Percentiles rank a stretch among this genome's conserved stretches.
These are phyloP conservation scores for Eutolmus rufibarbis DNA, from an alignment of 2,888 invertebrate species.

Conservation along the genomic window DNA sequence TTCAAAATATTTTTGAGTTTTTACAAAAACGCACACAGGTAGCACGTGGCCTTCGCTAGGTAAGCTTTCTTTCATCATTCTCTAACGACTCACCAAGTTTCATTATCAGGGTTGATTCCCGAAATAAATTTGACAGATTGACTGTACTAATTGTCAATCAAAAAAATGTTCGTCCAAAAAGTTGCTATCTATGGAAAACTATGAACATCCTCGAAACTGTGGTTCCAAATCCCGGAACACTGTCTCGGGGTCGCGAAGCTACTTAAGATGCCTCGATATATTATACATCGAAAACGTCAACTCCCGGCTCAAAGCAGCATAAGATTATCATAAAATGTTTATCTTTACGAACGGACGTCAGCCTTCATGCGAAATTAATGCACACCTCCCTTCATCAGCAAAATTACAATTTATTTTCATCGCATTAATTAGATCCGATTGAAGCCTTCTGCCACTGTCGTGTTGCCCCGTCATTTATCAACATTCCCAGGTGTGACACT, in stretches of 20 bases:
- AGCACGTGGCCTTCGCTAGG: too few species aligned
- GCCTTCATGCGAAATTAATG: background rate
- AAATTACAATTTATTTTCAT: background rate
- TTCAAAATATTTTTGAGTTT: too few species aligned
- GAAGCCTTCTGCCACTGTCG: background rate
- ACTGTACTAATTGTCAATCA: too few species aligned
- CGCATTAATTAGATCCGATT: background rate
- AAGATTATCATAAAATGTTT: background rate
- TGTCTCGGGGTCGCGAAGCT: background rate
- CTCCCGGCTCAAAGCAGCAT: background rate
- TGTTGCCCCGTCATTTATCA: background rate
- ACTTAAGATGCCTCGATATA: background rate
- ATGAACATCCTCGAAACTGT: background rate
- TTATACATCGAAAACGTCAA: background rate
- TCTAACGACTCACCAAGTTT: too few species aligned
- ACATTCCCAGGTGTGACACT: background rate
- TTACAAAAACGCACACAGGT: too few species aligned
- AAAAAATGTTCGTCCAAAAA: background rate
- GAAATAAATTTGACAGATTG: too few species aligned
- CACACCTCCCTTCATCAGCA: background rate
- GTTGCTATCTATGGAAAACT: background rate
- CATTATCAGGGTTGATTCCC: too few species aligned
- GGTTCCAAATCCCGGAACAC: background rate
- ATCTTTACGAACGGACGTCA: background rate
- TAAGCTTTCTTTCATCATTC: too few species aligned